A percentile compares a stretch with the other conserved stretches of the same genome.
phyloP scores from a whole-genome alignment of 2,888 invertebrate genomes.

The Ctenicera cuprea region DNA sequence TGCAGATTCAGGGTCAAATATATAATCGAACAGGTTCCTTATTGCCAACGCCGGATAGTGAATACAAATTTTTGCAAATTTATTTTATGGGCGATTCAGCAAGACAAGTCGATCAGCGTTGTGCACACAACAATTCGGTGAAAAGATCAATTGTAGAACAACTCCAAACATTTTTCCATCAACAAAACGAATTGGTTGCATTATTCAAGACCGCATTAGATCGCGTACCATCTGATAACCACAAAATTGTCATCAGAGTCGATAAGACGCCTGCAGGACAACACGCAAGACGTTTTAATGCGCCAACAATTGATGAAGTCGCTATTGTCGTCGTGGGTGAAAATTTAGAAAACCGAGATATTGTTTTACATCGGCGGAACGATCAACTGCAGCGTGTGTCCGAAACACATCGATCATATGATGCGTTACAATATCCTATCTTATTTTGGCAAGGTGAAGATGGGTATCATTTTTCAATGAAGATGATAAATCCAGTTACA shows the following conservation, averaged over 20 bases:
- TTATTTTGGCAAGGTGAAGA: conserved; percentile 60
- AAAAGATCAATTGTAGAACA: too few species aligned
- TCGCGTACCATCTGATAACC: conserved; percentile 62
- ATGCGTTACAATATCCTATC: conserved; percentile 62
- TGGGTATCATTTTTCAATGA: too few species aligned
- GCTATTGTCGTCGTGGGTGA: conserved; percentile 66
- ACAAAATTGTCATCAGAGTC: conserved; percentile 65
- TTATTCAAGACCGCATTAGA: conserved; percentile 64
- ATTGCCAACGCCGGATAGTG: too few species aligned
- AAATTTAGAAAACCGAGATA: conserved; percentile 62
- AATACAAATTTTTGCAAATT: too few species aligned
- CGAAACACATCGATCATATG: conserved; percentile 39
- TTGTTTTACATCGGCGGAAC: conserved; percentile 56
- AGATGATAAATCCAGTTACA: too few species aligned
- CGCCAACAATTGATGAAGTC: conserved; percentile 67
- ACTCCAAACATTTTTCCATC: too few species aligned
- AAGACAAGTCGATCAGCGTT: too few species aligned
- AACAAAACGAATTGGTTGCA: conserved; percentile 62
- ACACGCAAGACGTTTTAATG: conserved; percentile 65
- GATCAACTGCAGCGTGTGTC: conserved; percentile 62
- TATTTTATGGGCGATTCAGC: too few species aligned
- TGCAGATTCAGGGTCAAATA: too few species aligned
- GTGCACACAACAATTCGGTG: too few species aligned
- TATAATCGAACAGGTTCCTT: too few species aligned
- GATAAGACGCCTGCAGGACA: conserved; percentile 64